Conservation (phyloP, 2,113 vertebrate genomes). For the Phylloscopus trochiloides region DNA sequence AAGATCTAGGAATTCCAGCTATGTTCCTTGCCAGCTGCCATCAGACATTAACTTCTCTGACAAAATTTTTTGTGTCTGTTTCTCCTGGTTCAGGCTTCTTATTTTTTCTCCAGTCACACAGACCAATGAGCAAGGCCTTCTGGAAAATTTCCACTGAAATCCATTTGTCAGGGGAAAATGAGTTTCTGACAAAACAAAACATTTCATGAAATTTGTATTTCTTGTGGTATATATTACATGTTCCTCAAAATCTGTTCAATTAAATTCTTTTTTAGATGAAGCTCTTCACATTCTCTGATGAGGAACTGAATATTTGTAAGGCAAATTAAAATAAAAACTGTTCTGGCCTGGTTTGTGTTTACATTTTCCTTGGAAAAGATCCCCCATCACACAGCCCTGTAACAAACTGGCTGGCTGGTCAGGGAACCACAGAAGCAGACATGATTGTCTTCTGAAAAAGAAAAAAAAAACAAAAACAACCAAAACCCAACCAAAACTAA, state of each 20-base stretch:
- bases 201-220: neutral
- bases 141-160: neutral
- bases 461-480: too few species aligned
- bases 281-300: neutral
- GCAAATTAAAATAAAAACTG: neutral
- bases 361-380: neutral
- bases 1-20: neutral
- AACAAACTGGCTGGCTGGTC: neutral
- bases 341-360: neutral
- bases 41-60: neutral
- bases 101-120: neutral
- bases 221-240: neutral
- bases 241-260: neutral
- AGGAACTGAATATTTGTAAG: neutral
- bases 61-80: neutral
- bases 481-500: neutral
- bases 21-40: neutral
- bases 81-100: neutral
- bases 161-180: neutral
- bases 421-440: neutral
- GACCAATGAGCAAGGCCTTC: neutral
- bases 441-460: neutral
- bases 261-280: neutral
- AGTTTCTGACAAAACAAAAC: neutral
- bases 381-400: neutral